These are phyloP conservation scores for Aratinga solstitialis DNA, from an alignment of 2,797 vertebrate genomes.

Conservation along the genomic window DNA sequence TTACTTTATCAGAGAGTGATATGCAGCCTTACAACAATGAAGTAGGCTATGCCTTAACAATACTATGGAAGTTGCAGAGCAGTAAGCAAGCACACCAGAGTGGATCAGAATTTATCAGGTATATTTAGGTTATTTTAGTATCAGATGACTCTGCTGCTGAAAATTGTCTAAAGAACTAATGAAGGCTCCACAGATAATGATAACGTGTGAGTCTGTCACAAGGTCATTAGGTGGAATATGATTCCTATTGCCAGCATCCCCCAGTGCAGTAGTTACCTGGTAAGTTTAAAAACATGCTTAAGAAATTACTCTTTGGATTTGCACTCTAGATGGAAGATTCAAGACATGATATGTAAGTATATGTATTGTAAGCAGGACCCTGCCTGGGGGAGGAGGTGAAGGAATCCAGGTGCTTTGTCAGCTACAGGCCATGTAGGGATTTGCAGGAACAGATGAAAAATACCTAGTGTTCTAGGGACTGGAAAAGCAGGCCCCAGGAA, in stretches of 20 bases:
- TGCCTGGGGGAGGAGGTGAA: background rate
- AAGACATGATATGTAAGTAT: background rate
- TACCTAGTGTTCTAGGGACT: background rate
- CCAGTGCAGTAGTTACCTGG: background rate
- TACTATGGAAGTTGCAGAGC: background rate
- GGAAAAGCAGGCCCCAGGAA: background rate
- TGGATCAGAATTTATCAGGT: background rate
- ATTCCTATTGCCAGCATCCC: background rate
- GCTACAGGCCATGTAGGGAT: background rate
- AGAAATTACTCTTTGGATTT: background rate
- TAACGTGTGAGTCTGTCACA: background rate
- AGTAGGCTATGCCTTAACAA: background rate
- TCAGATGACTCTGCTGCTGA: background rate
- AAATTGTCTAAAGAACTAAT: background rate
- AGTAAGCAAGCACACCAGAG: background rate
- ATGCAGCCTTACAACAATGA: background rate
- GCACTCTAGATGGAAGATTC: background rate
- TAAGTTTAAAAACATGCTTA: background rate
- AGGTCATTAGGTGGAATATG: background rate
- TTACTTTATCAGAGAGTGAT: background rate
- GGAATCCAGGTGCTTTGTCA: background rate
- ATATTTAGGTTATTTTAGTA: background rate
- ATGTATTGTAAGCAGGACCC: background rate
- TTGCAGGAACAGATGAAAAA: background rate
- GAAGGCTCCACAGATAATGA: background rate